These are phyloP conservation scores for Drosophila flavopinicola DNA, from an alignment of 2,888 invertebrate species.

Conservation along the genomic window DNA sequence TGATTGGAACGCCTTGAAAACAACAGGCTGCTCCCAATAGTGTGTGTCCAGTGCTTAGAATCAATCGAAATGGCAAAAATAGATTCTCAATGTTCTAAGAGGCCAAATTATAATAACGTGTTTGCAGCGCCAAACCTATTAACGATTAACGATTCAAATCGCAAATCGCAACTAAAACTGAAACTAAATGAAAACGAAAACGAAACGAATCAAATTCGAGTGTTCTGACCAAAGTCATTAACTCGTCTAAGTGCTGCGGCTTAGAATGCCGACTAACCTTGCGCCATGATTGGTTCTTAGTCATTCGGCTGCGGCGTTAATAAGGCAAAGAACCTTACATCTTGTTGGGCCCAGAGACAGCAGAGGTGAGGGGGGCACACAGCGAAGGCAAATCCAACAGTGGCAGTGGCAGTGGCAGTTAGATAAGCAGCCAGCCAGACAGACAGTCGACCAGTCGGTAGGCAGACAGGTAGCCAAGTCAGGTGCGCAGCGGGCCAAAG, in stretches of 20 bases:
- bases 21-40: constrained; percentile 33
- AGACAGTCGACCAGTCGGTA: constrained; percentile 1
- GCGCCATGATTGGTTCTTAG: constrained; percentile 66
- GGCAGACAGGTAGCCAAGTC: background rate
- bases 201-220: constrained; percentile 53
- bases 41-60: background rate
- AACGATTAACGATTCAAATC: constrained; percentile 13
- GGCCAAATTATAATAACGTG: constrained; percentile 35
- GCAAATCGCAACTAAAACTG: constrained; percentile 24
- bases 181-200: constrained; percentile 43
- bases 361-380: background rate
- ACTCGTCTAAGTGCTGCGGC: constrained; percentile 54
- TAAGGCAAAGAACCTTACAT: constrained; percentile 75
- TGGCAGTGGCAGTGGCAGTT: constrained; percentile 59
- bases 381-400: constrained; percentile 44
- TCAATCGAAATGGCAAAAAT: background rate
- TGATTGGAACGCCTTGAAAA: constrained; percentile 52
- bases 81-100: constrained; percentile 17
- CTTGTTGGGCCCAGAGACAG: constrained; percentile 1
- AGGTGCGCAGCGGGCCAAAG: constrained; percentile 20
- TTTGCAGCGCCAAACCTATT: constrained; percentile 24
- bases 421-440: constrained; percentile 41
- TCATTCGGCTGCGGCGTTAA: constrained; percentile 52
- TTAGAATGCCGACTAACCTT: constrained; percentile 74
- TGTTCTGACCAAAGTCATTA: constrained; percentile 75